phyloP scores from a whole-genome alignment of 2,888 invertebrate species.

The Phoenoteleia sp. region DNA sequence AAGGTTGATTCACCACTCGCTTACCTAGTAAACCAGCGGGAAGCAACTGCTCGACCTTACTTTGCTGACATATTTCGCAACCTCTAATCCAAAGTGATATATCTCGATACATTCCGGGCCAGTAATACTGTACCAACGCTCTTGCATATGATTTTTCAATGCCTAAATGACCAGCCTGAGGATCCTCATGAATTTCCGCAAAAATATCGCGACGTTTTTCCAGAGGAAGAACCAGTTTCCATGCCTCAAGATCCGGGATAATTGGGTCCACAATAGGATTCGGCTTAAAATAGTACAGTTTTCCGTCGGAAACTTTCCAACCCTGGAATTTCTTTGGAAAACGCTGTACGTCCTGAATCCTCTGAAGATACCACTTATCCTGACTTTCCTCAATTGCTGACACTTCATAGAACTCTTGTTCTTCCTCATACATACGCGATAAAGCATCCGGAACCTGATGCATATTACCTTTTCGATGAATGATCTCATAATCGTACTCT shows the following conservation, averaged over 20 bases:
- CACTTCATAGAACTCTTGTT: neutral
- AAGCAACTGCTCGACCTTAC: constrained; percentile 28
- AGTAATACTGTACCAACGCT: constrained; percentile 26
- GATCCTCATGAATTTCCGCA: constrained; percentile 55
- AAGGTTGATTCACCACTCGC: constrained; percentile 61
- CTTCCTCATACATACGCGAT: constrained; percentile 56
- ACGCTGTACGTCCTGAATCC: constrained; percentile 9
- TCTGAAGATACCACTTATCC: constrained; percentile 34
- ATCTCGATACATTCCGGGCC: constrained; percentile 53
- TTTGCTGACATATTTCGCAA: constrained; percentile 30
- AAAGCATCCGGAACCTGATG: constrained; percentile 58
- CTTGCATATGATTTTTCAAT: constrained; percentile 8
- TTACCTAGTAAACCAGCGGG: constrained; percentile 72
- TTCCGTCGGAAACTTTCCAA: constrained; percentile 53
- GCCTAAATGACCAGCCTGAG: constrained; percentile 40
- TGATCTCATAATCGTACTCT: constrained; percentile 55
- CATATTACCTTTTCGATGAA: constrained; percentile 30
- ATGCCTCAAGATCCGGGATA: constrained; percentile 36
- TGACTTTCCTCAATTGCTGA: neutral
- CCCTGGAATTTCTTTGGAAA: constrained; percentile 31
- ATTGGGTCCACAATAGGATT: constrained; percentile 41
- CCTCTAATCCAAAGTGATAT: constrained; percentile 10
- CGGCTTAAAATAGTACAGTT: constrained; percentile 50
- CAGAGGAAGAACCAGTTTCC: no score
- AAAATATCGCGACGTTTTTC: no score